These are phyloP conservation scores for Megaceryle alcyon DNA, from an alignment of 2,797 vertebrate genomes.

Conservation along the genomic window DNA sequence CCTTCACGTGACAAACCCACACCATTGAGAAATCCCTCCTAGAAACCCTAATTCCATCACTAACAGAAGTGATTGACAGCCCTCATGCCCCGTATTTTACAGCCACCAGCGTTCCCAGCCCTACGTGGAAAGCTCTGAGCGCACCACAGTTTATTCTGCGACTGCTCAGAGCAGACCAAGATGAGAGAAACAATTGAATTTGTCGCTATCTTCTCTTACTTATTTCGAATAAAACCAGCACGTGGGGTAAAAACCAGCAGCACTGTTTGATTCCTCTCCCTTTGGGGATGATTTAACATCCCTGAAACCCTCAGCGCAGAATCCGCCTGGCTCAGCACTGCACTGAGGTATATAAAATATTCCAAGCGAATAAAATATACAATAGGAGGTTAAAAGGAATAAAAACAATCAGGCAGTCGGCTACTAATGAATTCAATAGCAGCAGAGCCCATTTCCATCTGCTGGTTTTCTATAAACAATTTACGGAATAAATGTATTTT, in stretches of 20 bases:
- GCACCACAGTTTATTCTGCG: neutral
- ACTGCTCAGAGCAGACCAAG: neutral
- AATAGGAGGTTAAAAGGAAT: constrained; percentile 45
- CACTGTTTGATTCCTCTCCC: accelerated
- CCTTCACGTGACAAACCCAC: accelerated
- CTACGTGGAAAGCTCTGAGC: neutral
- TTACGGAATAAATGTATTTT: constrained; percentile 70
- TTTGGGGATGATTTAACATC: neutral
- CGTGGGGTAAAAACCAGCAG: neutral
- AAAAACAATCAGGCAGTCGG: constrained; percentile 53
- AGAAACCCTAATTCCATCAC: neutral
- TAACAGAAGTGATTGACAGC: neutral
- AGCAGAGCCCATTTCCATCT: constrained; percentile 68
- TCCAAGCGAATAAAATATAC: constrained; percentile 42
- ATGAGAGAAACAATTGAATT: neutral
- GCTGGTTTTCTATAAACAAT: constrained; percentile 72
- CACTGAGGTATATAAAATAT: neutral
- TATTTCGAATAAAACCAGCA: neutral
- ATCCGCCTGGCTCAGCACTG: neutral
- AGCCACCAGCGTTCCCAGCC: neutral
- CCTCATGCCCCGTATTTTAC: neutral
- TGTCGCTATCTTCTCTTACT: neutral
- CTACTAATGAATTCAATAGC: constrained; percentile 72
- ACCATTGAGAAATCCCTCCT: neutral
- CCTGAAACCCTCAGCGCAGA: neutral